Evolutionary conservation across 2,797 vertebrate species (phyloP).

Genomic region (Peromyscus aztecus): DNA sequence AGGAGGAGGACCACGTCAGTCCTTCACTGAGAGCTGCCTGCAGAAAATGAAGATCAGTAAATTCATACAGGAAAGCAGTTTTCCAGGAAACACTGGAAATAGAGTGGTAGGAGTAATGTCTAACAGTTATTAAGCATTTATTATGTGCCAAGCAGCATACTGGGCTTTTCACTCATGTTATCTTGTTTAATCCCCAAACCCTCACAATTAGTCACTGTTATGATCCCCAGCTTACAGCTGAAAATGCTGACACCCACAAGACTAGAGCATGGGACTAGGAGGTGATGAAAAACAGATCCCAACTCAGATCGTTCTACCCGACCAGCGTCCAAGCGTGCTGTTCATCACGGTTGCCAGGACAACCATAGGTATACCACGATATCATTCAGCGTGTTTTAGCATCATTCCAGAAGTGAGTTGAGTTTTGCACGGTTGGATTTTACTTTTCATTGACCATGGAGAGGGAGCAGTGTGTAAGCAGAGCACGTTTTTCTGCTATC

Average conservation of each 20-base stretch:
- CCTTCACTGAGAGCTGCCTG: not conserved
- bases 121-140: not conserved
- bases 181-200: slow-evolving; percentile 14
- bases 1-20: not conserved
- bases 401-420: not conserved
- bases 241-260: not conserved
- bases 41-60: not conserved
- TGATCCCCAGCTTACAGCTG: not conserved
- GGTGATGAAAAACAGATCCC: not conserved
- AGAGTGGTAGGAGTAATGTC: not conserved
- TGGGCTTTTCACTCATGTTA: not conserved
- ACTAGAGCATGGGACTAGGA: not conserved
- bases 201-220: not conserved
- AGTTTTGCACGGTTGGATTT: not conserved
- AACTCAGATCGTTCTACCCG: not conserved
- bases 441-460: not conserved
- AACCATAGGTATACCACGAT: not conserved
- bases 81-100: not conserved
- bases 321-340: not conserved
- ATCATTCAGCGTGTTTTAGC: not conserved
- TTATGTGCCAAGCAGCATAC: not conserved
- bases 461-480: not conserved
- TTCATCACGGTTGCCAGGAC: not conserved
- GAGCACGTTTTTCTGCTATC: not conserved
- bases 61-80: not conserved